These are phyloP conservation scores for Cephalotes varians DNA, from an alignment of 2,888 invertebrate species.

Conservation along the genomic window DNA sequence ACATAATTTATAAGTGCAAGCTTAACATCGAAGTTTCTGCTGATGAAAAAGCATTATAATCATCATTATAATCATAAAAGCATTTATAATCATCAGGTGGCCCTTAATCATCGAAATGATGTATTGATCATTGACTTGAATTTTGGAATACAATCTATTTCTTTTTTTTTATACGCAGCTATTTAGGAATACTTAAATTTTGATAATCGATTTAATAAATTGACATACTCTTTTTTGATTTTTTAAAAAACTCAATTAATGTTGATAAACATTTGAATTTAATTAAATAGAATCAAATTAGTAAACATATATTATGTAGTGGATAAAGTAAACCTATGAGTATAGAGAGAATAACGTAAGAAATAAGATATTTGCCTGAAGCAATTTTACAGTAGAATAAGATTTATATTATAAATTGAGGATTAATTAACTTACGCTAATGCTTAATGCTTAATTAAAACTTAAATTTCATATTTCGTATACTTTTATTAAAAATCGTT, in stretches of 20 bases:
- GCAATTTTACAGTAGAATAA: not conserved
- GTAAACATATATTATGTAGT: not conserved
- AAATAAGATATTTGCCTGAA: not conserved
- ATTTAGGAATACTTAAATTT: not conserved
- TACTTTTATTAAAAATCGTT: not conserved
- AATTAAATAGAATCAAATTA: not conserved
- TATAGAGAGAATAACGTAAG: not conserved
- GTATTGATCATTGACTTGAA: slow-evolving; percentile 7
- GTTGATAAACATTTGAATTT: not conserved
- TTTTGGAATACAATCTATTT: not conserved
- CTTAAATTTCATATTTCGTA: too few relatives aligned
- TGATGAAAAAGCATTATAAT: too few relatives aligned
- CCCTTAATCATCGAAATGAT: slow-evolving; percentile 66
- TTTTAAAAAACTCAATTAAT: not conserved
- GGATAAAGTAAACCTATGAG: not conserved
- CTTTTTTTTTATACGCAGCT: not conserved
- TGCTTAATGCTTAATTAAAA: too few relatives aligned
- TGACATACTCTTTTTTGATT: not conserved
- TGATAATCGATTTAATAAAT: not conserved
- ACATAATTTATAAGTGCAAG: slow-evolving; percentile 66
- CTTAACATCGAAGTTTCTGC: too few relatives aligned
- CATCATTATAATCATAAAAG: too few relatives aligned
- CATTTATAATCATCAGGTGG: slow-evolving; percentile 74
- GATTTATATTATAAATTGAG: not conserved
- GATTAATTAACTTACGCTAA: not conserved